Conservation (phyloP, 2,797 vertebrate genomes). For the Galagoides demidoff region DNA sequence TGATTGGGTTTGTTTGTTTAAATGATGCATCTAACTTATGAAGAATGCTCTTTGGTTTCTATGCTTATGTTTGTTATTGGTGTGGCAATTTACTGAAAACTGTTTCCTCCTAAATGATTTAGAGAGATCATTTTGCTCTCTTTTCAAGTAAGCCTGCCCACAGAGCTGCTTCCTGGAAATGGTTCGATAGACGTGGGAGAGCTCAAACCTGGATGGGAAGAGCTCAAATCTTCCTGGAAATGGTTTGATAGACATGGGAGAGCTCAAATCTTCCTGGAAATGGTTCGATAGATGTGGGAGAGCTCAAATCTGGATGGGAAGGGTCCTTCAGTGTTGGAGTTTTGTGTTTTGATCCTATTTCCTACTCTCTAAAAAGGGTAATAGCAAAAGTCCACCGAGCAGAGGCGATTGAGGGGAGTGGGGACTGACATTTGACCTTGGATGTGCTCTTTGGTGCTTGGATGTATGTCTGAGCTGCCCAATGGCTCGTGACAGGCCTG, state of each 20-base stretch:
- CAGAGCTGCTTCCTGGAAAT: neutral
- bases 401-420: neutral
- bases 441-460: neutral
- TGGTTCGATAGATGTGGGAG: neutral
- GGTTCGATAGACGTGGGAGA: neutral
- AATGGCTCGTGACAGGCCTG: accelerated
- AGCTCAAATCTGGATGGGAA: neutral
- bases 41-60: neutral
- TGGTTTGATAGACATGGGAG: neutral
- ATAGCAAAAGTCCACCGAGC: neutral
- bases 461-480: neutral
- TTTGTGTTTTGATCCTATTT: neutral
- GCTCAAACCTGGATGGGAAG: neutral
- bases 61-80: neutral
- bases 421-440: neutral
- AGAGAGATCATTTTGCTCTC: neutral
- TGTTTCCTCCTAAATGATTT: slow-evolving; percentile 18
- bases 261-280: neutral
- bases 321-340: neutral
- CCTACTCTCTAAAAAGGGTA: neutral
- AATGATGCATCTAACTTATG: neutral
- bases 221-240: neutral
- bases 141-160: neutral
- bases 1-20: neutral
- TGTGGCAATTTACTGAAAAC: neutral